Base-by-base conservation (phyloP, 64 coral and sea anemone species). In the Montipora capricornis region DNA sequence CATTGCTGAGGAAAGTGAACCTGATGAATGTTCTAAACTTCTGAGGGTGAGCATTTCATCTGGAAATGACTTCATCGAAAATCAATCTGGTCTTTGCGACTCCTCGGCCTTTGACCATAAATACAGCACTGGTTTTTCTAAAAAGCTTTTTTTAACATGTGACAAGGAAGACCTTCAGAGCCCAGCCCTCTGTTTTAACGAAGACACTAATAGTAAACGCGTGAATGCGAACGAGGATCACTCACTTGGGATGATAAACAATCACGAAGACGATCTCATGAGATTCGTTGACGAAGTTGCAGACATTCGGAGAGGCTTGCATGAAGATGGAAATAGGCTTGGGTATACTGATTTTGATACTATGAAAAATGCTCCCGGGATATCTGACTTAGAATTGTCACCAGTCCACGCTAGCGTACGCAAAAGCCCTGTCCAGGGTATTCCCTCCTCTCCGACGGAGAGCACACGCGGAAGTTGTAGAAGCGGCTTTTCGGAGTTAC, bases 131-230 rank as follows among this genome's bases (percentile, higher is more conserved):
- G 88, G 82, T 10, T 90, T 90, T 50, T 78, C 93, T 8, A 90
- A 84, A 12, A 87, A 95, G 68, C 88, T 95, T n/a, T 83, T 68
- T 70, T 76, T 90, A 57, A 55, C 87, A 12, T 90, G 87, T 46
- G 78, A 95, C 14, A 78, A 85, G 19, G 80, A 45, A 37, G 80
- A 95, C 49, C 8, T 37, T 8, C 13, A 70, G 16, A 37, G 47
- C 49, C 44, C 9, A 44, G 10, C 47, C 13, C 22, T 57, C 6
- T 66, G 17, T 44, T 47, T 62, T 7, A 47, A 49, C 1, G 85
- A 50, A 49, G 50, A 75, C 74, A 24, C 14, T 49, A 24, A 64
- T 50, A 47, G 5, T 76, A 52, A 47, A 19, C 29, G 10, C 49
- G 52, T 14, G 66, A 46, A 16, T 22, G 19, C 22, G 48, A 61